Base-by-base conservation (phyloP, 2,888 invertebrate genomes). In the Hylaea fasciaria region DNA sequence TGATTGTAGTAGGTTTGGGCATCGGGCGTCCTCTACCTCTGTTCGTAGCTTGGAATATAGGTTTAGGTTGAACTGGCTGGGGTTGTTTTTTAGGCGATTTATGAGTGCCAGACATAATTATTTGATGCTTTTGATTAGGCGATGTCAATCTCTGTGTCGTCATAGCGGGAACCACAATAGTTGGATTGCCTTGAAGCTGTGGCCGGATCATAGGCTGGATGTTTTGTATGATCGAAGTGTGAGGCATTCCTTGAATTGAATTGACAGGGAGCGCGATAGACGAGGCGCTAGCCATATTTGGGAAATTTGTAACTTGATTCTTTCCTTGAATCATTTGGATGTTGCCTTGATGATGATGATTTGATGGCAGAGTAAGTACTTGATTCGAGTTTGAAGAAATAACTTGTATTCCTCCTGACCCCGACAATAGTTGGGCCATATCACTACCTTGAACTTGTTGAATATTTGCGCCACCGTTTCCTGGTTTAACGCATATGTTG, bases 371-470 rank as follows among this genome's bases (percentile, higher is more conserved):
- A 14, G 92, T 89, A 57, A 93, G 66, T 22, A 93, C 85, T 78
- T 92, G 92, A 70, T 92, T 92, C 0, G 92, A 90, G 73, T 92
- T 93, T 0, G 92, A 92, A n/a, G 92, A 89, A 65, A 93, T 86
- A 2, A 93, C 92, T 85, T 93, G 93, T 66, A 93, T 91, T 7
- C 93, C 91, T 40, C 92, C 92, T 28, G 87, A 60, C 35, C 90
- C 87, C 12, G 93, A 86, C 8, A 93, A 72, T 32, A 93, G 69
- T 44, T 93, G 93, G 7, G 92, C 73, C 87, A 93, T 90, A 56
- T 91, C 92, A 53, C 86, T 78, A 7, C 89, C 79, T 77, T 92
- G 93, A 32, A 93, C 82, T 68, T 91, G 90, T 68, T 93, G 93
- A 58, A 92, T 78, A 65, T 90, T 92, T 65, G 32, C 32, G 9